Evolutionary conservation across 2,797 vertebrate genomes (phyloP).

Genomic region (Gambusia yucatana): DNA sequence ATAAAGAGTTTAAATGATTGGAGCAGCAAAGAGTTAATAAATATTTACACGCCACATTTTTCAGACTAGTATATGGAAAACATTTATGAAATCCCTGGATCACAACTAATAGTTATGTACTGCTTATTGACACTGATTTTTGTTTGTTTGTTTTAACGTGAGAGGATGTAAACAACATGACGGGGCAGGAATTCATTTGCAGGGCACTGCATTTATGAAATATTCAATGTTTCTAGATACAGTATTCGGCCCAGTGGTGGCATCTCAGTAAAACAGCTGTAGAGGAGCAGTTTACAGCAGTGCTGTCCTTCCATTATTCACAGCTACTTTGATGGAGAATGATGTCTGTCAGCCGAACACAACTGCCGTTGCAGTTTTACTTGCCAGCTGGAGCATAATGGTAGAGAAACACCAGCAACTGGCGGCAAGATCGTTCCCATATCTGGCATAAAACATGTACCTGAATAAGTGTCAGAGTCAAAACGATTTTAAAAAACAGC

Average conservation of each 20-base stretch:
- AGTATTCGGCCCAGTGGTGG: background rate
- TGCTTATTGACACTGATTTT: background rate
- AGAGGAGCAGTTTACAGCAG: background rate
- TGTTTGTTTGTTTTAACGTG: background rate
- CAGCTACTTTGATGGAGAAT: constrained; percentile 7
- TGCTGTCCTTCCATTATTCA: background rate
- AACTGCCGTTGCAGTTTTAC: background rate
- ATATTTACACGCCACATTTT: background rate
- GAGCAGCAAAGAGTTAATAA: background rate
- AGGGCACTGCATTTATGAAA: background rate
- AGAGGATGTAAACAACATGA: background rate
- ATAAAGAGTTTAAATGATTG: no score
- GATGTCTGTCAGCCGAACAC: constrained; percentile 16
- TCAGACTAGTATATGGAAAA: background rate
- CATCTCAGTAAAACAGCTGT: background rate
- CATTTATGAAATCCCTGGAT: background rate
- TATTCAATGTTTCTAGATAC: background rate
- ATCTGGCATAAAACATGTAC: background rate
- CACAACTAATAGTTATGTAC: background rate
- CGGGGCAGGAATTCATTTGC: background rate
- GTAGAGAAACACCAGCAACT: constrained; percentile 1
- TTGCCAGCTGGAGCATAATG: constrained; percentile 9
- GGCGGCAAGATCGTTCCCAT: background rate
- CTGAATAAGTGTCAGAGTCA: background rate
- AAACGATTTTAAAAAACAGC: background rate